These are phyloP conservation scores for Acronicta psi DNA, from an alignment of 2,888 invertebrate species.

Conservation along the genomic window DNA sequence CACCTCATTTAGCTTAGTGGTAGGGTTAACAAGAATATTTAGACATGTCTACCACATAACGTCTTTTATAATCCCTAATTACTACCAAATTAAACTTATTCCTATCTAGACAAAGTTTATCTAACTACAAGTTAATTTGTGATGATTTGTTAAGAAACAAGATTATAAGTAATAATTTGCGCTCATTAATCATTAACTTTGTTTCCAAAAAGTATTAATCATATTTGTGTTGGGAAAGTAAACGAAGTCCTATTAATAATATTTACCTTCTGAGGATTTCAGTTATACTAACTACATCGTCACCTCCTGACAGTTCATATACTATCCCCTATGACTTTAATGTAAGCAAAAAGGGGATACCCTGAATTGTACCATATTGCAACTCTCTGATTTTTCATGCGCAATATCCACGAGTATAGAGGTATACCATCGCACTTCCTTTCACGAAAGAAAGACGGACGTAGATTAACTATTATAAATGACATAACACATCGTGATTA, in stretches of 20 bases:
- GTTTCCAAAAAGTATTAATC: slow-evolving; percentile 44
- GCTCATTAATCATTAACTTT: slow-evolving; percentile 49
- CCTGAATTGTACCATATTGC: too few species aligned
- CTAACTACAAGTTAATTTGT: slow-evolving; percentile 14
- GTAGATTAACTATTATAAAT: too few species aligned
- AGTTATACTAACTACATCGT: not conserved
- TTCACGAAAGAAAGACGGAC: too few species aligned
- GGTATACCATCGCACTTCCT: too few species aligned
- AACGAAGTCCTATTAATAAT: slow-evolving; percentile 36
- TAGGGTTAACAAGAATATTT: slow-evolving; percentile 2
- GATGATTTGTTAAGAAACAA: slow-evolving; percentile 31
- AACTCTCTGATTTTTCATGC: too few species aligned
- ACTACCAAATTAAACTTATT: slow-evolving; percentile 15
- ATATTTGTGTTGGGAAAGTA: slow-evolving; percentile 43
- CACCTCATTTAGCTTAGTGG: not conserved
- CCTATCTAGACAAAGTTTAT: not conserved
- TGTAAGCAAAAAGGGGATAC: too few species aligned
- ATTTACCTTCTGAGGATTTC: slow-evolving; percentile 13
- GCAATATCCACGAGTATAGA: too few species aligned
- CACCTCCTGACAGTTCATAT: too few species aligned
- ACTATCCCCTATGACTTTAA: too few species aligned
- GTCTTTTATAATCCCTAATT: slow-evolving; percentile 2
- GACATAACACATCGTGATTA: too few species aligned
- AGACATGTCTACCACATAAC: not conserved
- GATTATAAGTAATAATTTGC: slow-evolving; percentile 36